These are phyloP conservation scores for Phalacrocorax brasilianus DNA, from an alignment of 2,113 vertebrate species.

Conservation along the genomic window DNA sequence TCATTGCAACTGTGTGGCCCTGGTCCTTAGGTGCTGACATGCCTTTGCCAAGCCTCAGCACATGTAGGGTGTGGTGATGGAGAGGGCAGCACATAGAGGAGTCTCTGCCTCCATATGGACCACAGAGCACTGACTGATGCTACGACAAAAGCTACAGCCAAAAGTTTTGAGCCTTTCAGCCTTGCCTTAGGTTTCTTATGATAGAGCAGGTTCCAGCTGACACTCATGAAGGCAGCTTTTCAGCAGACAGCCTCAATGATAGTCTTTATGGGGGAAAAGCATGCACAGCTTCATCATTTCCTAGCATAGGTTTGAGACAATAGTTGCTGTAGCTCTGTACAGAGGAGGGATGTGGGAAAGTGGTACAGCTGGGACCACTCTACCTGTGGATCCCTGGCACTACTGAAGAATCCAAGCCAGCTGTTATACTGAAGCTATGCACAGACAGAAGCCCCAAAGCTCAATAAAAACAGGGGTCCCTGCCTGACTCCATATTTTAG, in stretches of 20 bases:
- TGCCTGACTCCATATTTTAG: neutral
- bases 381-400: neutral
- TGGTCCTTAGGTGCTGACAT: neutral
- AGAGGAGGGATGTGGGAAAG: neutral
- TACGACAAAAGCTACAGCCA: neutral
- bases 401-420: neutral
- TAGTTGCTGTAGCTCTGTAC: neutral
- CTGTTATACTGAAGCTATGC: neutral
- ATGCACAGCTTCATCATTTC: neutral
- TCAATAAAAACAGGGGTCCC: neutral
- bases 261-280: neutral
- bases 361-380: neutral
- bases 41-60: neutral
- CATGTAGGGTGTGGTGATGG: neutral
- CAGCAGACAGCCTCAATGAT: neutral
- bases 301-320: neutral
- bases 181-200: neutral
- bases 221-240: neutral
- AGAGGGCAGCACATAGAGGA: neutral
- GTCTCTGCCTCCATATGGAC: neutral
- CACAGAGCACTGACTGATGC: neutral
- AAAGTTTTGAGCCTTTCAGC: neutral
- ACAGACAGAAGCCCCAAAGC: neutral
- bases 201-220: neutral
- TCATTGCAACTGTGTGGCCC: neutral